These are phyloP conservation scores for Antheraea pernyi DNA, from an alignment of 1,140 invertebrate genomes.

Conservation along the genomic window DNA sequence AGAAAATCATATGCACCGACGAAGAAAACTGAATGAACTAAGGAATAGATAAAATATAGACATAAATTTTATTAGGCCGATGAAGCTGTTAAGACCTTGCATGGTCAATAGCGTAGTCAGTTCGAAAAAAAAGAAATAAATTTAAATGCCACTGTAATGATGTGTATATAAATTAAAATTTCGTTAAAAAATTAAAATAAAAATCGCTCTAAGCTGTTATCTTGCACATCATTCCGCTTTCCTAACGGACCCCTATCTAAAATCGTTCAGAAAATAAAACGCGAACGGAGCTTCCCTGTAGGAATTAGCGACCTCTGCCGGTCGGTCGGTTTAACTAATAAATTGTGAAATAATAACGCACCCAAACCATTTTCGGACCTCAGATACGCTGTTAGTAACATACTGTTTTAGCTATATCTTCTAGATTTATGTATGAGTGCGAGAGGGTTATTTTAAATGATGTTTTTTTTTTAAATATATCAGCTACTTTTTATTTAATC, in stretches of 20 bases:
- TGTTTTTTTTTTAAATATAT: neutral
- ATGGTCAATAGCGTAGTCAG: too few species aligned
- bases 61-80: too few species aligned
- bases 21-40: too few species aligned
- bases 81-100: too few species aligned
- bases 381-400: constrained; percentile 4
- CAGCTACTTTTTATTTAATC: neutral
- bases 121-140: too few species aligned
- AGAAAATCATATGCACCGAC: too few species aligned
- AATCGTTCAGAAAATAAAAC: constrained; percentile 73
- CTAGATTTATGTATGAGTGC: neutral
- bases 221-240: constrained; percentile 22
- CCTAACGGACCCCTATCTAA: constrained; percentile 63
- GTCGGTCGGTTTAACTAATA: constrained; percentile 52
- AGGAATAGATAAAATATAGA: too few species aligned
- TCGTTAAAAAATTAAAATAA: neutral
- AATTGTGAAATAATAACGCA: constrained; percentile 64
- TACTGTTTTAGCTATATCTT: neutral
- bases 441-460: neutral
- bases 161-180: too few species aligned
- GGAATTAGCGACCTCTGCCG: constrained; percentile 53
- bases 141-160: too few species aligned
- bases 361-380: constrained; percentile 29
- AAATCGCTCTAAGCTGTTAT: constrained; percentile 15
- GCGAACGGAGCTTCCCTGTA: constrained; percentile 48